These are phyloP conservation scores for Drosophila biarmipes DNA, from an alignment of 1,140 invertebrate species.

Conservation along the genomic window DNA sequence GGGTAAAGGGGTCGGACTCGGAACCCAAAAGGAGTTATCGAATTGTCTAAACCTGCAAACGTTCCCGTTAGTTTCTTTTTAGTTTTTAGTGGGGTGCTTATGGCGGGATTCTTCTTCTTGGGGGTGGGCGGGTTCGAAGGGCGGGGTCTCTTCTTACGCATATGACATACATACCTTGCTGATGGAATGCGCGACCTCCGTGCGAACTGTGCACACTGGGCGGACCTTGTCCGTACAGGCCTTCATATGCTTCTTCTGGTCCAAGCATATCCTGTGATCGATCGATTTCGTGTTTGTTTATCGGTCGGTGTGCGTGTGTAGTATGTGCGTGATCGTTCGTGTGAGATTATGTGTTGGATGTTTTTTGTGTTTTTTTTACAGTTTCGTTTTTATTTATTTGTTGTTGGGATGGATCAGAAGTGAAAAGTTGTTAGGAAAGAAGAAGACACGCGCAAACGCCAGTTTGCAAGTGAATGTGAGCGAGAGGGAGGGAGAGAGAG, in stretches of 20 bases:
- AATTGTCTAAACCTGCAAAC: constrained; percentile 17
- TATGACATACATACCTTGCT: constrained; percentile 89
- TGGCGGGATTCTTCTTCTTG: constrained; percentile 19
- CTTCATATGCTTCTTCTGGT: constrained; percentile 95
- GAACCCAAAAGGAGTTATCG: constrained; percentile 13
- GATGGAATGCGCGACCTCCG: constrained; percentile 89
- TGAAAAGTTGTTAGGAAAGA: constrained; percentile 82
- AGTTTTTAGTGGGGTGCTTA: constrained; percentile 24
- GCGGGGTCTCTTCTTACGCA: constrained; percentile 34
- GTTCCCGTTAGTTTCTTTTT: constrained; percentile 9
- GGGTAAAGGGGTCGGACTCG: constrained; percentile 1
- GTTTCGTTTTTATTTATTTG: constrained; percentile 41
- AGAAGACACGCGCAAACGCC: constrained; percentile 61
- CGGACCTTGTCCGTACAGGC: constrained; percentile 94
- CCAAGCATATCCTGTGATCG: constrained; percentile 93
- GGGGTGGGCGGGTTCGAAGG: not conserved
- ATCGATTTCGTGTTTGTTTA: constrained; percentile 45
- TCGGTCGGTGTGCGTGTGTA: constrained; percentile 40
- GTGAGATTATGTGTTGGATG: constrained; percentile 30
- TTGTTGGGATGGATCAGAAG: constrained; percentile 74
- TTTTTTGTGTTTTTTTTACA: constrained; percentile 24
- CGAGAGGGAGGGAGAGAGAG: constrained; percentile 13
- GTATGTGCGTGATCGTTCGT: constrained; percentile 25
- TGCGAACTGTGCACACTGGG: constrained; percentile 92
- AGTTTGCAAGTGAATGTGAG: constrained; percentile 41